Base-by-base conservation (phyloP, 2,888 invertebrate genomes). In the Dryadula phaetusa region DNA sequence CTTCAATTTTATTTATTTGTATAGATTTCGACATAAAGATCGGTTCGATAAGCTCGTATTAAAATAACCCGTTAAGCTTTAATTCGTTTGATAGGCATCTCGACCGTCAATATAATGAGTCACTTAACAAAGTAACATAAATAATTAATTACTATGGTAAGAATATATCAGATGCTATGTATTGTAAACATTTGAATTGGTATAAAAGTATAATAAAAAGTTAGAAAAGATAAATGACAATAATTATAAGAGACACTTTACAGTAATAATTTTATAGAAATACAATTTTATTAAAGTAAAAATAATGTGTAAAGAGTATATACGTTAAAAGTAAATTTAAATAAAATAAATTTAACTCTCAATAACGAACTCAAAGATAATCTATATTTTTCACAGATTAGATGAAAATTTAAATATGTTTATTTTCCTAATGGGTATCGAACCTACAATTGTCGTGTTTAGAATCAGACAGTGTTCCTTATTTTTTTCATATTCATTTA, bases 11-110 rank as follows among this genome's bases (percentile, higher is more conserved):
- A 60, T 60, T 44, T 60, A 60, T 32, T 44, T 44, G 18, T 60
- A 60, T 46, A 53, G 62, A 42, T 64, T 37, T 60, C 47, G 22
- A 67, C 32, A 68, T 34, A 65, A 44, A 68, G 67, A 68, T 62
- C 58, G 40, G 16, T 40, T 52, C 28, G 58, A 53, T 49, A 65
- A 70, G 44, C 16, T 20, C 47, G 40, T 62, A 62, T 65, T 68
- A 62, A 70, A 70, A 70, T 70, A 65, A 67, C 64, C 62, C 62
- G 70, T 67, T 62, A 65, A 67, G 64, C 67, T 67, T 62, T 62
- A 65, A 67, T 68, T 68, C 44, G 53, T 62, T 32, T 16, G 70
- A 70, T 68, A 70, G 65, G 28, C 62, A 65, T 70, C 53, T 56
- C 16, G 47, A 20, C 46, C 32, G 62, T 56, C 64, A 46, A 64